Percentiles rank a stretch among this genome's conserved stretches.
These are phyloP conservation scores for Tarsius wallacei DNA, from an alignment of 2,797 vertebrate species.

Conservation along the genomic window DNA sequence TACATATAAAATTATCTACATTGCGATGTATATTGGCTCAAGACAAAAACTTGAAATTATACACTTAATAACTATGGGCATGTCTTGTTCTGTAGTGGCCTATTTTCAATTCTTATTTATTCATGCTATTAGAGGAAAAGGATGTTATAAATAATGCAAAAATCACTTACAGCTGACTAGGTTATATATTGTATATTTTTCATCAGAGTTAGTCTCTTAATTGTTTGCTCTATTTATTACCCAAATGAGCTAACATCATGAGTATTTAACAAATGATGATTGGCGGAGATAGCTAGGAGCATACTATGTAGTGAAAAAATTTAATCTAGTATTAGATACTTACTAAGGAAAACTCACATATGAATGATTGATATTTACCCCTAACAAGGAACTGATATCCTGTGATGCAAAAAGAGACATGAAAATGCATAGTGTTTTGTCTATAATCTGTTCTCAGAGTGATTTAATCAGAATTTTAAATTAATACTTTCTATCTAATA, in stretches of 20 bases:
- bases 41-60: slow-evolving; percentile 20
- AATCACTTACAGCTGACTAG: slow-evolving; percentile 74
- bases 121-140: slow-evolving; percentile 74
- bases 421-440: not conserved
- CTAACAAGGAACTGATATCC: not conserved
- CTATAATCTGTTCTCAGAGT: not conserved
- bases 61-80: slow-evolving; percentile 65
- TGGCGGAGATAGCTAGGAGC: slow-evolving; percentile 58
- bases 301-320: slow-evolving; percentile 45
- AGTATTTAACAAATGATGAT: slow-evolving; percentile 77
- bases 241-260: slow-evolving; percentile 76
- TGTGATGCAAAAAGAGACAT: not conserved
- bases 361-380: slow-evolving; percentile 1
- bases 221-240: slow-evolving; percentile 83
- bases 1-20: not conserved
- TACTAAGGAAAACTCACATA: slow-evolving; percentile 17
- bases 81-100: slow-evolving; percentile 71
- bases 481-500: not conserved
- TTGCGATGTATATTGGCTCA: slow-evolving; percentile 4
- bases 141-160: slow-evolving; percentile 82
- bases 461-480: slow-evolving; percentile 16
- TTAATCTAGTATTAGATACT: slow-evolving; percentile 21
- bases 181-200: slow-evolving; percentile 82
- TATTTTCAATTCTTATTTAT: slow-evolving; percentile 75
- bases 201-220: slow-evolving; percentile 79